These are phyloP conservation scores for Batillaria attramentaria DNA, from an alignment of 1,140 invertebrate species.

Conservation along the genomic window DNA sequence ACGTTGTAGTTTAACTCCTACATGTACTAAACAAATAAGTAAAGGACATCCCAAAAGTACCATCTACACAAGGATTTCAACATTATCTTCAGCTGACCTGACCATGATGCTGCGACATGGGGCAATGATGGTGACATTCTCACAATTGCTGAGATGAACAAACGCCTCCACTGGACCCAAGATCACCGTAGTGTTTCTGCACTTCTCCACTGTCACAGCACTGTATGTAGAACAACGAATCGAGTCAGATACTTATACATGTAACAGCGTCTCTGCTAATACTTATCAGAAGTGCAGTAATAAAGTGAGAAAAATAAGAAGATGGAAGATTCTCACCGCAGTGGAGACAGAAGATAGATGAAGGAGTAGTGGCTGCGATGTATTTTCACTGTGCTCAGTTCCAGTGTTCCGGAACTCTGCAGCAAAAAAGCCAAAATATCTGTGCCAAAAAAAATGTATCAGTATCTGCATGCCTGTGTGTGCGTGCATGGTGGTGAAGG, in stretches of 20 bases:
- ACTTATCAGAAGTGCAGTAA: not conserved
- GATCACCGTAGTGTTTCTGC: constrained; percentile 68
- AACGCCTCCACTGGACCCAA: constrained; percentile 69
- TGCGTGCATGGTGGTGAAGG: too few species aligned
- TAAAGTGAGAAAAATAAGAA: constrained; percentile 14
- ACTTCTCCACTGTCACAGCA: constrained; percentile 71
- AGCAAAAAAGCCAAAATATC: constrained; percentile 16
- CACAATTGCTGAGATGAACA: constrained; percentile 69
- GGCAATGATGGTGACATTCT: constrained; percentile 67
- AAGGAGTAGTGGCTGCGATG: constrained; percentile 70
- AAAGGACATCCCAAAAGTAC: not conserved
- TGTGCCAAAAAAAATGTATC: too few species aligned
- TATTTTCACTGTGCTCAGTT: constrained; percentile 69
- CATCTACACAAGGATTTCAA: not conserved
- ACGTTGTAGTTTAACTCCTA: not conserved
- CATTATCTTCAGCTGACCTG: constrained; percentile 56
- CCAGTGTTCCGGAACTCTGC: constrained; percentile 69
- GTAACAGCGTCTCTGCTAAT: too few species aligned
- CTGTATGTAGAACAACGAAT: constrained; percentile 42
- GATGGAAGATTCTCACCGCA: constrained; percentile 58
- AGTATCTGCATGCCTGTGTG: too few species aligned
- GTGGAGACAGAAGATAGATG: constrained; percentile 70
- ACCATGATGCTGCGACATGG: constrained; percentile 63
- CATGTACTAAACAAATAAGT: not conserved
- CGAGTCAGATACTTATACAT: not conserved